Conservation (phyloP, 2,113 vertebrate genomes). For the Phylloscopus trochiloides region DNA sequence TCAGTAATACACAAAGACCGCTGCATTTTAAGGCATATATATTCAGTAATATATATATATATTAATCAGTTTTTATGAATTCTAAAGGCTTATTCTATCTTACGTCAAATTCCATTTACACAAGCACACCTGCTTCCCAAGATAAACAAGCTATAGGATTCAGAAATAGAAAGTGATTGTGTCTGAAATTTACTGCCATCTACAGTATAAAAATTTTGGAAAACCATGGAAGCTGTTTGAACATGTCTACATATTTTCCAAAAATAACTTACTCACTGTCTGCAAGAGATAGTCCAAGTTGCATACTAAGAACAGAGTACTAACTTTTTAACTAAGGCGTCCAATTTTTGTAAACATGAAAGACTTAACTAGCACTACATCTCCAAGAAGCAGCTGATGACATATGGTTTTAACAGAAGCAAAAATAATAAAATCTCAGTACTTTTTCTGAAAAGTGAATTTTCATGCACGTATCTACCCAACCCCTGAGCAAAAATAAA, state of each 20-base stretch:
- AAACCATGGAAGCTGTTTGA: neutral
- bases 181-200: neutral
- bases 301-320: neutral
- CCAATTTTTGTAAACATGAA: neutral
- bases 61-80: neutral
- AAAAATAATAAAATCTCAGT: neutral
- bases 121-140: neutral
- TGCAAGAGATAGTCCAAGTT: neutral
- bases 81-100: neutral
- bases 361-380: neutral
- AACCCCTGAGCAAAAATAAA: accelerated
- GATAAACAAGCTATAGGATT: neutral
- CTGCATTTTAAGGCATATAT: neutral
- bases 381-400: neutral
- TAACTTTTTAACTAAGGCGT: neutral
- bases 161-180: neutral
- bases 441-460: neutral
- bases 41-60: neutral
- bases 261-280: neutral
- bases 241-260: neutral
- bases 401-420: neutral
- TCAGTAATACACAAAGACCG: neutral
- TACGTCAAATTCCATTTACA: neutral
- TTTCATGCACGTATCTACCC: neutral
- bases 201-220: neutral